Conservation (phyloP, 2,113 vertebrate species). For the Cavia porcellus region DNA sequence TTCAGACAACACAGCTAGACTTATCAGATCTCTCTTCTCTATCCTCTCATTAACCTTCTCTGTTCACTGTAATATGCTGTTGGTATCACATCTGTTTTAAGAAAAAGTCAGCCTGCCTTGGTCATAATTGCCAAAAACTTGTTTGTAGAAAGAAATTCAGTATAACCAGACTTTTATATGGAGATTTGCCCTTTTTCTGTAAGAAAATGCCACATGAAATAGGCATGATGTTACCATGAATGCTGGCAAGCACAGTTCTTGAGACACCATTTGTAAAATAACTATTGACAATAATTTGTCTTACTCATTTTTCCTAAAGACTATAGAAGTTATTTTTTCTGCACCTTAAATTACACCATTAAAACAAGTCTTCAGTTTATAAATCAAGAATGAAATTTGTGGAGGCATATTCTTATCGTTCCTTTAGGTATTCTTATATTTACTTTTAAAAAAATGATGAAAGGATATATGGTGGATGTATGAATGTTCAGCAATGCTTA, state of each 20-base stretch:
- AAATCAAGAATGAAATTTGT: neutral
- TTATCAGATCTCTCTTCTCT: conserved; percentile 5
- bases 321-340: neutral
- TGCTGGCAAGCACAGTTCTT: neutral
- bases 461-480: neutral
- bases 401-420: neutral
- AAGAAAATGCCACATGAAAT: neutral
- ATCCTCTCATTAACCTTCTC: neutral
- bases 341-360: neutral
- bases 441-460: neutral
- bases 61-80: neutral
- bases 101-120: neutral
- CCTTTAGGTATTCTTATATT: neutral
- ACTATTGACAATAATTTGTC: neutral
- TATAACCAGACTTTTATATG: neutral
- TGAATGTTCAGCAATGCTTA: neutral
- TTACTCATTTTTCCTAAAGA: neutral
- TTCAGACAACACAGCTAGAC: neutral
- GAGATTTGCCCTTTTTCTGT: neutral
- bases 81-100: neutral
- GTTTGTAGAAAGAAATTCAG: neutral
- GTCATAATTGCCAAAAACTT: conserved; percentile 17
- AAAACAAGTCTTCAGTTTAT: neutral
- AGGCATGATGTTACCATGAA: neutral
- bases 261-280: neutral